These are phyloP conservation scores for Gouania willdenowi DNA, from an alignment of 2,797 vertebrate genomes.

Conservation along the genomic window DNA sequence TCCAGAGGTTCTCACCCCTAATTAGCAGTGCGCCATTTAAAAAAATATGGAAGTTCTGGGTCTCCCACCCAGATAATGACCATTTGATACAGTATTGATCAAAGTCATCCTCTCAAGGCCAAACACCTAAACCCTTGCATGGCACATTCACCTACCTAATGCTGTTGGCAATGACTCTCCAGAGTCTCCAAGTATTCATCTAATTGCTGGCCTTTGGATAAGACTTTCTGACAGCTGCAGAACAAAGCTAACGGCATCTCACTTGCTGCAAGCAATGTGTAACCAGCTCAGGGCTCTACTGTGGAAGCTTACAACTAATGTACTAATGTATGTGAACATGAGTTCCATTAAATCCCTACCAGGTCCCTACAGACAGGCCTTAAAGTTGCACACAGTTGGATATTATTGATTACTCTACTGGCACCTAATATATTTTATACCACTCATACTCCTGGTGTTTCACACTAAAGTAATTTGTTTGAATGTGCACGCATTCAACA, in stretches of 20 bases:
- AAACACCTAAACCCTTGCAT: slow-evolving; percentile 53
- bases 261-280: slow-evolving; percentile 60
- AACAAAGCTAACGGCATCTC: slow-evolving; percentile 66
- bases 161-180: slow-evolving; percentile 49
- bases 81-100: slow-evolving; percentile 68
- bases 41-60: slow-evolving; percentile 30
- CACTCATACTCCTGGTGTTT: slow-evolving; percentile 76
- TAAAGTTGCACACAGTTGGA: slow-evolving; percentile 74
- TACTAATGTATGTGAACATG: slow-evolving; percentile 75
- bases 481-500: no score
- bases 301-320: slow-evolving; percentile 68
- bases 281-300: slow-evolving; percentile 67
- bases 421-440: slow-evolving; percentile 75
- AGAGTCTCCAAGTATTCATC: slow-evolving; percentile 37
- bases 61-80: slow-evolving; percentile 38
- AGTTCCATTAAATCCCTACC: slow-evolving; percentile 71
- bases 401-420: slow-evolving; percentile 70
- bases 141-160: slow-evolving; percentile 65
- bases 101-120: slow-evolving; percentile 58
- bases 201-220: slow-evolving; percentile 55
- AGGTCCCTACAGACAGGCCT: slow-evolving; percentile 71
- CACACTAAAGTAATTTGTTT: no score
- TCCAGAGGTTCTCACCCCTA: slow-evolving; percentile 23
- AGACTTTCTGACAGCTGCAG: slow-evolving; percentile 68
- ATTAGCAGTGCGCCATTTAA: slow-evolving; percentile 11